Conservation (phyloP, 2,113 vertebrate genomes). For the Tautogolabrus adspersus region DNA sequence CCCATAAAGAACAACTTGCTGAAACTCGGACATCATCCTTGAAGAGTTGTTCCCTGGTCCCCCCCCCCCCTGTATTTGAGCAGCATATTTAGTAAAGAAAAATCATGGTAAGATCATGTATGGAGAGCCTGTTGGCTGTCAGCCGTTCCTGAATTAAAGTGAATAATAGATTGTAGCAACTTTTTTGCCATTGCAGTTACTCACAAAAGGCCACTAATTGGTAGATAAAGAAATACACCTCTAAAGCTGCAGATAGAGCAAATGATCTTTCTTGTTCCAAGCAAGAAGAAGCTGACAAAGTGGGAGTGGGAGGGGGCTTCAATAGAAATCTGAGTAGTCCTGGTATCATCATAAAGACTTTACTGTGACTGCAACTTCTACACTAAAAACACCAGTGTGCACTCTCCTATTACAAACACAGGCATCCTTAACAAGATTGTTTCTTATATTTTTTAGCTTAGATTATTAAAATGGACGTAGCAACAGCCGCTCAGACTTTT, state of each 20-base stretch:
- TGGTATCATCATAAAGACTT: neutral
- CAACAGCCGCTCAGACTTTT: no score
- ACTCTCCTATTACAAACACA: no score
- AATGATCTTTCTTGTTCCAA: neutral
- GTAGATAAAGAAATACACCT: neutral
- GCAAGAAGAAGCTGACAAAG: neutral
- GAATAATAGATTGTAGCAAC: neutral
- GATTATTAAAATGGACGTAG: no score
- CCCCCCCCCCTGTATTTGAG: neutral
- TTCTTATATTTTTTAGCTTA: no score
- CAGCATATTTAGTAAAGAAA: slow-evolving; percentile 4
- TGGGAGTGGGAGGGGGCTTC: neutral
- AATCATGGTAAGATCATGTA: neutral
- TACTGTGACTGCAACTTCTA: neutral
- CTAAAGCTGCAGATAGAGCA: no score
- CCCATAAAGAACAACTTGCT: no score
- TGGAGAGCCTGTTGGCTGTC: neutral
- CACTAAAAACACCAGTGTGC: no score
- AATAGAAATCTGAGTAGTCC: neutral
- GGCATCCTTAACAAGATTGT: no score
- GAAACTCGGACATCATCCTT: neutral
- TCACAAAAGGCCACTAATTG: neutral
- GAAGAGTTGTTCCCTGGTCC: no score
- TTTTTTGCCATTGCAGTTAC: neutral
- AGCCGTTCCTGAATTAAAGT: no score